phyloP scores from a whole-genome alignment of 2,888 invertebrate species.

The Lottia gigantea region DNA sequence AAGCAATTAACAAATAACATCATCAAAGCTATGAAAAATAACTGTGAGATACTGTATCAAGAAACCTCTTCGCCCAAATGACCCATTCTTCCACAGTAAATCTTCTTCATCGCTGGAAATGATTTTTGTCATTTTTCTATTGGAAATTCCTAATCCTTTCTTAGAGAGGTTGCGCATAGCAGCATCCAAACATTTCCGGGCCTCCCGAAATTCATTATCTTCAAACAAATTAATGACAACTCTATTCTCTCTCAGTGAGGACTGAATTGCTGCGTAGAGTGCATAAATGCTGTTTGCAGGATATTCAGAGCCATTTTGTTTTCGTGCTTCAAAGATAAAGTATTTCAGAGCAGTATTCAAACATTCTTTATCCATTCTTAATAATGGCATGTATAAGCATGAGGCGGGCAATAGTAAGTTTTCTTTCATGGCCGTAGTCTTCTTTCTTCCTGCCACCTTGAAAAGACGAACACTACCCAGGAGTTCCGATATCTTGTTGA shows the following conservation, averaged over 20 bases:
- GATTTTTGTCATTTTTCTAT: not conserved
- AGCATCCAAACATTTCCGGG: slow-evolving; percentile 4
- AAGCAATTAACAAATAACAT: too few species aligned
- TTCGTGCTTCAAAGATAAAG: slow-evolving; percentile 10
- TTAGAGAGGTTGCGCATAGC: slow-evolving; percentile 9
- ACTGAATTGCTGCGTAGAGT: not conserved
- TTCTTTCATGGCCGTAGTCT: not conserved
- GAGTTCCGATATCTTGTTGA: too few species aligned
- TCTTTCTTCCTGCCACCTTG: too few species aligned
- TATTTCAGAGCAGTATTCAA: slow-evolving; percentile 3
- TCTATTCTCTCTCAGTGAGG: too few species aligned
- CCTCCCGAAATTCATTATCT: slow-evolving; percentile 4
- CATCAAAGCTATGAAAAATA: slow-evolving; percentile 8
- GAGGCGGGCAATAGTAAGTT: not conserved
- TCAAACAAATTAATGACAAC: not conserved
- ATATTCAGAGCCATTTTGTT: slow-evolving; percentile 7
- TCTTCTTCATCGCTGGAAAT: slow-evolving; percentile 10
- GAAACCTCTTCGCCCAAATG: too few species aligned
- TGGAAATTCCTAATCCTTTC: slow-evolving; percentile 1
- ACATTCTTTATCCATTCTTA: not conserved
- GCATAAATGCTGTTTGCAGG: slow-evolving; percentile 4
- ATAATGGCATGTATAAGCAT: not conserved
- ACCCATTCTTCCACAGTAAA: slow-evolving; percentile 1
- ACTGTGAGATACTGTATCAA: slow-evolving; percentile 11
- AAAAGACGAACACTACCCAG: too few species aligned